Conservation (phyloP, 1,140 invertebrate species). For the Cyrtorhinus lividipennis region DNA sequence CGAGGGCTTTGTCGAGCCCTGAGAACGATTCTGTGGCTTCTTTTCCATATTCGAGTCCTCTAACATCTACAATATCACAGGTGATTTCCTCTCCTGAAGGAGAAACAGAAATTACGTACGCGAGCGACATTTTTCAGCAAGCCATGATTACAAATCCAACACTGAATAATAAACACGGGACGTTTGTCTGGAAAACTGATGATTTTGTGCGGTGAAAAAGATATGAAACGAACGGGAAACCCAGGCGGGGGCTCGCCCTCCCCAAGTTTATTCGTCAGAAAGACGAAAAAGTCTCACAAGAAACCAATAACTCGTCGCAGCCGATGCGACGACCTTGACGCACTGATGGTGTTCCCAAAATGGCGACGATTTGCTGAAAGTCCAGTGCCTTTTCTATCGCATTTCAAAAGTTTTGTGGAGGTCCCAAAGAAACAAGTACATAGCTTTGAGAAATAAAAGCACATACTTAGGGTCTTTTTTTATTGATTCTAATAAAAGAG, state of each 20-base stretch:
- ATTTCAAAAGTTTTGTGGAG: no score
- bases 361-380: constrained; percentile 10
- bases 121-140: constrained; percentile 58
- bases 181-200: constrained; percentile 18
- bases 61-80: constrained; percentile 31
- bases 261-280: constrained; percentile 42
- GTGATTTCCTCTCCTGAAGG: constrained; percentile 49
- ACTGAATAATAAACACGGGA: constrained; percentile 35
- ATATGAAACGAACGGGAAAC: constrained; percentile 26
- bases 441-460: no score
- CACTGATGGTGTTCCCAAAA: constrained; percentile 15
- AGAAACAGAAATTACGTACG: constrained; percentile 46
- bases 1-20: constrained; percentile 42
- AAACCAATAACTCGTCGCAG: constrained; percentile 40
- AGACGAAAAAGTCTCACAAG: constrained; percentile 36
- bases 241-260: constrained; percentile 40
- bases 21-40: constrained; percentile 45
- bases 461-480: no score
- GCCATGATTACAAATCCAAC: constrained; percentile 51
- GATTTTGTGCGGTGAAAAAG: constrained; percentile 25
- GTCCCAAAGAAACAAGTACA: no score
- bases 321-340: constrained; percentile 44
- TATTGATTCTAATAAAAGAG: no score
- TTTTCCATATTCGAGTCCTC: constrained; percentile 52
- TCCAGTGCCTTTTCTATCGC: background rate